Evolutionary conservation across 2,797 vertebrate genomes (phyloP).

Genomic region (Crypturellus tataupa): DNA sequence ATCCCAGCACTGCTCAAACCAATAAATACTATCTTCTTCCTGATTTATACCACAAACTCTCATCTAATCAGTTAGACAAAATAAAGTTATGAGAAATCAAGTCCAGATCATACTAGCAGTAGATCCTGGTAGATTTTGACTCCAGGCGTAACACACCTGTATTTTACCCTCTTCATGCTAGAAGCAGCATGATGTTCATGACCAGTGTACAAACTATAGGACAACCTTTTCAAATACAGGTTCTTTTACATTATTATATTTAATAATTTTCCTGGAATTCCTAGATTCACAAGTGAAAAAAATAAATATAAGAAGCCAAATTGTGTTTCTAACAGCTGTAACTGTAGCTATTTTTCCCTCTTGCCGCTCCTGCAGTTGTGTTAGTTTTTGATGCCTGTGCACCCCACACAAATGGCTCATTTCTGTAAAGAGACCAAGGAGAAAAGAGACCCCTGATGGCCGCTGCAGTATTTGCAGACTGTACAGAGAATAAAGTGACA

Average conservation of each 20-base stretch:
- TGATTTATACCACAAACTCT: background rate
- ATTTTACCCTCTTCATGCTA: constrained; percentile 32
- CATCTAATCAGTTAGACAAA: background rate
- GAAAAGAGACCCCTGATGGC: constrained; percentile 78
- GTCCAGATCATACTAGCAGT: background rate
- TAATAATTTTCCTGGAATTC: constrained; percentile 19
- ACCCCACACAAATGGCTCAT: background rate
- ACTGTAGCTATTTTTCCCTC: background rate
- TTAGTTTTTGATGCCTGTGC: background rate
- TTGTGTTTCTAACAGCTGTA: background rate
- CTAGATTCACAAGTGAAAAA: background rate
- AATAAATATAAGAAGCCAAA: background rate
- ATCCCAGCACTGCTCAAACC: background rate
- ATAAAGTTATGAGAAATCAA: background rate
- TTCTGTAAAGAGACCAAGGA: constrained; percentile 32
- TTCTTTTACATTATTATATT: constrained; percentile 33
- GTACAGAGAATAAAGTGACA: background rate
- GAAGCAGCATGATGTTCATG: constrained; percentile 25
- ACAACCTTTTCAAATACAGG: constrained; percentile 18
- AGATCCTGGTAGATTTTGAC: background rate
- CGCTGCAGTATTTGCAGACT: constrained; percentile 18
- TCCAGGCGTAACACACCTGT: constrained; percentile 20
- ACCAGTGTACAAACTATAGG: constrained; percentile 5
- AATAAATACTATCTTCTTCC: background rate
- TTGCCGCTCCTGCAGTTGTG: background rate